Evolutionary conservation across 1,140 invertebrate genomes (phyloP), one percentile per base, ranked within the genome.

Genomic region (Steinernema khuongi): DNA sequence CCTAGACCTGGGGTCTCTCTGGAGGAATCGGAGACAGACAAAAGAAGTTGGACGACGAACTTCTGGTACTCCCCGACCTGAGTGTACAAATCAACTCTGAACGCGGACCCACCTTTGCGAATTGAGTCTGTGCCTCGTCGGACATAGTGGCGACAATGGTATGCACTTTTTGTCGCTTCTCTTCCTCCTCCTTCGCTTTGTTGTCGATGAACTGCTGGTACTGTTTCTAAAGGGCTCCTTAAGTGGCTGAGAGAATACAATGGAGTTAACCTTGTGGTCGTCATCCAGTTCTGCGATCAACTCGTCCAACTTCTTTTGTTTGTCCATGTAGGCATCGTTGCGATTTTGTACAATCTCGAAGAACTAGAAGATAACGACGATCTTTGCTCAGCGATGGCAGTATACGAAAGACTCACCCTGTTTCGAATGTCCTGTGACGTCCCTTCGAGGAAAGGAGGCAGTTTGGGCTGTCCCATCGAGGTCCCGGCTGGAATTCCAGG

Each of bases 361-460:
- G 19, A 60, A 60, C 50, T 60, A n/a, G 50, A 60, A 60, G 19
- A 14, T 22, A 26, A 60, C n/a, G n/a, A n/a, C n/a, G n/a, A 60
- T 60, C 22, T n/a, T 14, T 26, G 26, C 4, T 60, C 14, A 60
- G 4, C 26, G 14, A 7, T n/a, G 26, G 22, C 22, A 22, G 19
- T 17, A 22, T 11, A 41, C 7, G 26, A 60, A 4, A 7, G 19
- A 60, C 50, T 22, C 26, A 60, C 50, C 14, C 50, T 14, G 26
- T 60, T 60, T 60, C 26, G 50, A 22, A 60, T 26, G 50, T 22
- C 26, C 19, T 60, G 14, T 4, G 50, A 7, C 11, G 50, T 60
- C 19, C 50, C 50, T 60, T 60, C 50, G 50, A 60, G 50, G 50
- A 60, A 60, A 2, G 50, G 50, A 60, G 50, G 50, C 50, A 60